phyloP scores from a whole-genome alignment of 2,797 vertebrate genomes.

The Chrosomus eos region DNA sequence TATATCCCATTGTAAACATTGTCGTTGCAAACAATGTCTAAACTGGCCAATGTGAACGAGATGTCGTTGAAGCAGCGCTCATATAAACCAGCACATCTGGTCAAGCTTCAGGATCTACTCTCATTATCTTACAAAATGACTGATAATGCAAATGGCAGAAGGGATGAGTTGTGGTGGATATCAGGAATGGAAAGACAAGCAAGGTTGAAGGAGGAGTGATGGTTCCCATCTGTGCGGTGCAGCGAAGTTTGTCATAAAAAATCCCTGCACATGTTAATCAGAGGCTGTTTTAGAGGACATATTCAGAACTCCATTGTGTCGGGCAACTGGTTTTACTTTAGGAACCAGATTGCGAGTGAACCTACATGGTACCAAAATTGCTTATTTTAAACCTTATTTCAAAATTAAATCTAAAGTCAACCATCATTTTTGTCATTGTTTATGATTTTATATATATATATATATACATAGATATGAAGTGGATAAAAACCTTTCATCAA shows the following conservation, averaged over 20 bases:
- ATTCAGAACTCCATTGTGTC: background rate
- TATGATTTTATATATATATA: no score
- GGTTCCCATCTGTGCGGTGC: slow-evolving; percentile 46
- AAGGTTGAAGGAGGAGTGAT: slow-evolving; percentile 43
- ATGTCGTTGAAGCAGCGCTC: background rate
- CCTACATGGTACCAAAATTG: background rate
- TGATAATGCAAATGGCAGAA: slow-evolving; percentile 40
- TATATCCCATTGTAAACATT: slow-evolving; percentile 29
- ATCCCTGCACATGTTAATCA: slow-evolving; percentile 8
- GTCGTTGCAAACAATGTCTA: background rate
- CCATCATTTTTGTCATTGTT: no score
- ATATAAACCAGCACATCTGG: slow-evolving; percentile 32
- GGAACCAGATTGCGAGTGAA: background rate
- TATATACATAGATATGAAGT: no score
- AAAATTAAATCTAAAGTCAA: slow-evolving; percentile 3
- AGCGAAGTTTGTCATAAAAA: slow-evolving; percentile 35
- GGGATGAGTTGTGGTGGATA: slow-evolving; percentile 23
- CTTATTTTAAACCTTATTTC: background rate
- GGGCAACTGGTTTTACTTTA: background rate
- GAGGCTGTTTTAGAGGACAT: slow-evolving; percentile 23
- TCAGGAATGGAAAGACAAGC: slow-evolving; percentile 36
- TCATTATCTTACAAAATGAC: slow-evolving; percentile 39
- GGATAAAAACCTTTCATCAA: no score
- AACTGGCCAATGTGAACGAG: background rate
- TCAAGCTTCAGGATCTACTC: slow-evolving; percentile 33